phyloP scores from a whole-genome alignment of 2,888 invertebrate genomes.

The Andricus curvator region DNA sequence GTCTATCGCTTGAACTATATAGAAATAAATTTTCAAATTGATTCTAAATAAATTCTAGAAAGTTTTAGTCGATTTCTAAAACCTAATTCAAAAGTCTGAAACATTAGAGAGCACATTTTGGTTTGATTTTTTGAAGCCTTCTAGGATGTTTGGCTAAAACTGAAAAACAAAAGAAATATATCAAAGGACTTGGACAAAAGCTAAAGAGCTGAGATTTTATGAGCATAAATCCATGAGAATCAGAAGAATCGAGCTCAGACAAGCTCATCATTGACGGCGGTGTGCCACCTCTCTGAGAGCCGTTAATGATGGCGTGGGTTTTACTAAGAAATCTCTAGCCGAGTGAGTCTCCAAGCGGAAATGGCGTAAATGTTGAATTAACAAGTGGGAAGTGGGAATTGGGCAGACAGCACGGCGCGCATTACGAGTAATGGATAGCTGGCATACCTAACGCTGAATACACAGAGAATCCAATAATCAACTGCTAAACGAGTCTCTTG shows the following conservation, averaged over 20 bases:
- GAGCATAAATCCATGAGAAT: conserved; percentile 34
- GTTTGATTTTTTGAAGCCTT: too few species aligned
- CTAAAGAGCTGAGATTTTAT: conserved; percentile 12
- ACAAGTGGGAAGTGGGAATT: conserved; percentile 70
- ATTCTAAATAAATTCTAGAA: too few species aligned
- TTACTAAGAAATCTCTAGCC: conserved; percentile 70
- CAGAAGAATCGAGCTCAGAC: conserved; percentile 46
- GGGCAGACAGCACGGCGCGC: conserved; percentile 74
- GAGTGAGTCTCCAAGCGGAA: conserved; percentile 70
- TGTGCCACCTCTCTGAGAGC: conserved; percentile 53
- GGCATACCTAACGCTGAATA: conserved; percentile 60
- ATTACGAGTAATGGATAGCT: conserved; percentile 60
- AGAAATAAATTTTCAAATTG: too few species aligned
- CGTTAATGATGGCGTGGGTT: conserved; percentile 65
- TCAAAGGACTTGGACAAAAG: background rate
- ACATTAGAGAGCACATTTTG: background rate
- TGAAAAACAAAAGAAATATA: background rate
- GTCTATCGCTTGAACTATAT: too few species aligned
- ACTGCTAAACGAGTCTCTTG: conserved; percentile 33
- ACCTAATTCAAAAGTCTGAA: background rate
- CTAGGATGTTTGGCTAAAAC: background rate
- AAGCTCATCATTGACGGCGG: conserved; percentile 52
- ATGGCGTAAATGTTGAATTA: conserved; percentile 71
- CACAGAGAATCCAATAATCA: conserved; percentile 42
- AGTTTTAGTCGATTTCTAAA: background rate